Evolutionary conservation across 2,888 invertebrate genomes (phyloP), one percentile per base, ranked within the genome.

Genomic region (Vesta saturnalis): DNA sequence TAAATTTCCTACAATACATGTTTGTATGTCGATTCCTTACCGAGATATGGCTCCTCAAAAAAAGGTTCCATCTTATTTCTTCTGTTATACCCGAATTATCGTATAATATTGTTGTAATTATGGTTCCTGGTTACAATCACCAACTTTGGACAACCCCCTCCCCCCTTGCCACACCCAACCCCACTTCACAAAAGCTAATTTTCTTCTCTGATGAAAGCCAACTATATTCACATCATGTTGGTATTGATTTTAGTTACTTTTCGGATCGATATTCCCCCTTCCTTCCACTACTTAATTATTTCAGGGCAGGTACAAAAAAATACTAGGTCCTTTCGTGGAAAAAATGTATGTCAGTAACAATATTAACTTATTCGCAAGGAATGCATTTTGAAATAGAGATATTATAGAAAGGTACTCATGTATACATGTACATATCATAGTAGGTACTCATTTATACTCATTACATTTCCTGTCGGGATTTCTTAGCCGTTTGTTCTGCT

Each of bases 161-260:
- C 4, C 30, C 10, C 30, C 5, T 30, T 30, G 4, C 43, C 43
- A 43, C 43, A 43, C 43, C 43, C 43, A 43, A 5, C 43, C n/a
- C 14, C 43, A 43, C 43, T 43, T 43, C 43, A 43, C 43, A 43
- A 43, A 43, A 43, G 43, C 43, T 43, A 43, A 43, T 43, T 43
- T 14, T 43, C 43, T 43, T 43, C 14, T 43, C 43, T 43, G 43
- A 43, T 14, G 43, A 43, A 10, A 43, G 43, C 43, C 43, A 43
- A n/a, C n/a, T n/a, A n/a, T n/a, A n/a, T n/a, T n/a, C n/a, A n/a
- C n/a, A n/a, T n/a, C n/a, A n/a, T n/a, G n/a, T n/a, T n/a, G n/a
- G n/a, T n/a, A n/a, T n/a, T n/a, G n/a, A n/a, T n/a, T n/a, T n/a
- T n/a, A n/a, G n/a, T n/a, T n/a, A n/a, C n/a, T n/a, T n/a, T n/a